A percentile compares a stretch with the other conserved stretches of the same genome.
These are phyloP conservation scores for Nasonia oneida DNA, from an alignment of 2,888 invertebrate genomes.

Conservation along the genomic window DNA sequence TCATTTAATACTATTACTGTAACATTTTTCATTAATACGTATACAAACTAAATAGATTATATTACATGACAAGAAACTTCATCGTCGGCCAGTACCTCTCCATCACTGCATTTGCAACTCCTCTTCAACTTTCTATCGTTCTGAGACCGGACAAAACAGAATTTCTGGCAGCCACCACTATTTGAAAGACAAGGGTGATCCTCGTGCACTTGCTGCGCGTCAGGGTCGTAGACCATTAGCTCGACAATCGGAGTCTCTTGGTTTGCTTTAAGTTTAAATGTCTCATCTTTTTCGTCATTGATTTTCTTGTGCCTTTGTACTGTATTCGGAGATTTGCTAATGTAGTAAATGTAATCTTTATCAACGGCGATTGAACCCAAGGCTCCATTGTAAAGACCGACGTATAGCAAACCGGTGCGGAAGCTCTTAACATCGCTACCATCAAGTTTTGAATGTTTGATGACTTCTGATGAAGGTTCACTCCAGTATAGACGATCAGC, in stretches of 20 bases:
- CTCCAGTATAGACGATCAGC: slow-evolving; percentile 34
- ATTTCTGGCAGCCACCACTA: not conserved
- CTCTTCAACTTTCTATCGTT: not conserved
- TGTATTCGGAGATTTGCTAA: not conserved
- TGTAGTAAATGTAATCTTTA: slow-evolving; percentile 22
- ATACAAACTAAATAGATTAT: too few relatives aligned
- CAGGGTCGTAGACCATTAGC: slow-evolving; percentile 8
- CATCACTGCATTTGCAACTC: not conserved
- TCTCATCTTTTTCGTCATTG: not conserved
- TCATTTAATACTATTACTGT: too few relatives aligned
- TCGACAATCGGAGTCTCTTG: not conserved
- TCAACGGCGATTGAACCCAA: not conserved
- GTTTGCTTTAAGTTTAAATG: not conserved
- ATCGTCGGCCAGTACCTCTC: not conserved
- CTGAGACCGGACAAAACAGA: slow-evolving; percentile 10
- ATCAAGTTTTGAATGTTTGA: slow-evolving; percentile 15
- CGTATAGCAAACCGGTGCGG: not conserved
- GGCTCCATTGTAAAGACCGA: not conserved
- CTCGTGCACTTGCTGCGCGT: not conserved
- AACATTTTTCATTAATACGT: too few relatives aligned
- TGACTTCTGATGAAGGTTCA: not conserved
- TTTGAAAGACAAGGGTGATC: slow-evolving; percentile 13
- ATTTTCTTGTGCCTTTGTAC: not conserved
- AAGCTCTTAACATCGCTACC: slow-evolving; percentile 15
- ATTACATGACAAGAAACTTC: not conserved